phyloP scores from a whole-genome alignment of 2,113 vertebrate genomes.

The Shinisaurus crocodilurus region DNA sequence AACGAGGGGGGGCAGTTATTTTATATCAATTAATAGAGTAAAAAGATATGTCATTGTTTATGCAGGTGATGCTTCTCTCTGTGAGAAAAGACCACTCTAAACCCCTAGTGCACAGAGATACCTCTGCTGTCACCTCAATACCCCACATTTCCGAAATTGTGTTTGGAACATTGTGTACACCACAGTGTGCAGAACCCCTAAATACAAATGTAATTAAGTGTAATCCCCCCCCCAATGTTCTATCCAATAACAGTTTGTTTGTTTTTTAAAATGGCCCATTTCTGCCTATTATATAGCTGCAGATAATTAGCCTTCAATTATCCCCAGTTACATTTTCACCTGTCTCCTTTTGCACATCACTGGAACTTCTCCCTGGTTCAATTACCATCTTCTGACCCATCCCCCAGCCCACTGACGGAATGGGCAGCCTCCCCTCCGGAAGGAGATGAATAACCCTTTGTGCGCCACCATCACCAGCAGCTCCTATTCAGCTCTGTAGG shows the following conservation, averaged over 20 bases:
- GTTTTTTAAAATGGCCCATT: neutral
- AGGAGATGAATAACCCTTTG: neutral
- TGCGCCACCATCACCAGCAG: neutral
- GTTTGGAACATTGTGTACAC: too few relatives aligned
- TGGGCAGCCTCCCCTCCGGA: neutral
- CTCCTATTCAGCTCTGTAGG: neutral
- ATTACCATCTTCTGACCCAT: neutral
- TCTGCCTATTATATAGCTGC: slow-evolving; percentile 21
- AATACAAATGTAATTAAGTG: neutral
- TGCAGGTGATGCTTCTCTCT: neutral
- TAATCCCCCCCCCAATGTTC: neutral
- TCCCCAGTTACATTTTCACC: slow-evolving; percentile 27
- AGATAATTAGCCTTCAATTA: slow-evolving; percentile 25
- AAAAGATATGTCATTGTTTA: neutral
- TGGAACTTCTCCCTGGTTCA: slow-evolving; percentile 3
- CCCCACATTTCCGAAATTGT: neutral
- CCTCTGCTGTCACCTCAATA: neutral
- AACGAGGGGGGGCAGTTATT: neutral
- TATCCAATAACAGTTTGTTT: neutral
- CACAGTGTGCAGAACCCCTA: neutral
- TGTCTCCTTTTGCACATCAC: neutral
- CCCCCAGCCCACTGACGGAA: neutral
- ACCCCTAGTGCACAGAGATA: neutral
- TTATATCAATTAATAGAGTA: neutral
- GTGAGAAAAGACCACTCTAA: neutral